Evolutionary conservation across 2,113 vertebrate species (phyloP).

Genomic region (Sphyrna mokarran): DNA sequence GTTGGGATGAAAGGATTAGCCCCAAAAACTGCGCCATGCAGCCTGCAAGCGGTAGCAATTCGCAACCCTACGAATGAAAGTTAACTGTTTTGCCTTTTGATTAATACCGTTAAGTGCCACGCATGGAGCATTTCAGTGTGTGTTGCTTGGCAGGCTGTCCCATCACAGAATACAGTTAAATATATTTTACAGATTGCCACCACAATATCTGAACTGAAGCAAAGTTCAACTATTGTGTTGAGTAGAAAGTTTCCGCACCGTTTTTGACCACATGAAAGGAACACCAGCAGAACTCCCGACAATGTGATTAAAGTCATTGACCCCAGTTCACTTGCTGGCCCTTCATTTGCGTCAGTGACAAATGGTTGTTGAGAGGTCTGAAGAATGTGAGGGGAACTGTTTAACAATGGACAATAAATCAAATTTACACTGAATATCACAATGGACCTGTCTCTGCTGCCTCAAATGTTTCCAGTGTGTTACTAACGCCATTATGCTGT

Average conservation of each 20-base stretch:
- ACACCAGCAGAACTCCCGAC: constrained; percentile 16
- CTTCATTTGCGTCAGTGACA: constrained; percentile 39
- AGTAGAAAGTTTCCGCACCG: neutral
- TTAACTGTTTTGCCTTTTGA: neutral
- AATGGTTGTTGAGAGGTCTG: constrained; percentile 38
- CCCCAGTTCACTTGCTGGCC: constrained; percentile 39
- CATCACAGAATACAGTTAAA: neutral
- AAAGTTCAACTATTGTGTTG: neutral
- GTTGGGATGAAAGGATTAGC: too few relatives aligned
- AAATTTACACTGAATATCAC: constrained; percentile 40
- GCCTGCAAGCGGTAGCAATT: neutral
- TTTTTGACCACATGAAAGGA: neutral
- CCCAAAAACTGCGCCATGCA: neutral
- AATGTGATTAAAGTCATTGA: constrained; percentile 39
- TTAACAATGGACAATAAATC: constrained; percentile 41
- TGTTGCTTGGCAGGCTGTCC: neutral
- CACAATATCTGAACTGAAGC: neutral
- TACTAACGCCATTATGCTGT: constrained; percentile 13
- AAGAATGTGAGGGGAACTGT: constrained; percentile 39
- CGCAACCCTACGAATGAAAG: neutral
- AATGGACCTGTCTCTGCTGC: constrained; percentile 36
- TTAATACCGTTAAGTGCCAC: neutral
- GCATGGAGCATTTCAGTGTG: neutral
- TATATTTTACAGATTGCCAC: neutral
- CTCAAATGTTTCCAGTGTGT: constrained; percentile 17